Conservation (phyloP, 64 coral and sea anemone species). For the Porites australiensis region DNA sequence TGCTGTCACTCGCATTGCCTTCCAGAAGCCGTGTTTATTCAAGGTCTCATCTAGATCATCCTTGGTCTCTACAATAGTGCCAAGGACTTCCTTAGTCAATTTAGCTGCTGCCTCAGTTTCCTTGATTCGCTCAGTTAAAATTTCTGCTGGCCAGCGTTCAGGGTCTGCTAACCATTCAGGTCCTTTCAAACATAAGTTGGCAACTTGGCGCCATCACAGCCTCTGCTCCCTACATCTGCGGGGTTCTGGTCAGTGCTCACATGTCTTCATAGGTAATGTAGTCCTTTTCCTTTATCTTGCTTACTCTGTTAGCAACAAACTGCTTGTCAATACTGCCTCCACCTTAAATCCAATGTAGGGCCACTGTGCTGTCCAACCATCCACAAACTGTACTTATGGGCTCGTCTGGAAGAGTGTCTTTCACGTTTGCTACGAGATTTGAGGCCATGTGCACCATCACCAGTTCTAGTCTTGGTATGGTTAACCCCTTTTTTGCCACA, state of each 20-base stretch:
- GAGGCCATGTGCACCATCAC: background rate
- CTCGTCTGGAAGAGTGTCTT: background rate
- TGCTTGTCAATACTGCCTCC: conserved; percentile 56
- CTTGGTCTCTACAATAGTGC: background rate
- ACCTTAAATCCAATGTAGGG: too few species aligned
- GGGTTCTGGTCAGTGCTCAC: conserved; percentile 43
- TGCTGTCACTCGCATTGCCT: conserved; percentile 28
- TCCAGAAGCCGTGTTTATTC: conserved; percentile 40
- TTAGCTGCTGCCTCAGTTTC: conserved; percentile 54
- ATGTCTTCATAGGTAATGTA: conserved; percentile 49
- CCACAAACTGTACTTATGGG: conserved; percentile 12
- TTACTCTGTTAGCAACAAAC: conserved; percentile 69
- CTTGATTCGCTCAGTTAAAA: conserved; percentile 6
- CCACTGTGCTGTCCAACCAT: too few species aligned
- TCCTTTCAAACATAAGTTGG: background rate
- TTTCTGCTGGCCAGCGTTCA: conserved; percentile 9
- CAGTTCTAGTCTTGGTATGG: conserved; percentile 56
- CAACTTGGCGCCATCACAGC: background rate
- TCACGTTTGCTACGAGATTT: conserved; percentile 66
- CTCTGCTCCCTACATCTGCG: conserved; percentile 59
- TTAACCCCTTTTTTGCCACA: conserved; percentile 45
- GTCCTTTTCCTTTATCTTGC: conserved; percentile 37
- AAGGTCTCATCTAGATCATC: conserved; percentile 35
- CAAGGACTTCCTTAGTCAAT: conserved; percentile 12
- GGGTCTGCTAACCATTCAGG: conserved; percentile 26